Percentiles rank a stretch among this genome's conserved stretches.
Conservation (phyloP, 2,888 invertebrate species). For the Drosophila cracens region DNA sequence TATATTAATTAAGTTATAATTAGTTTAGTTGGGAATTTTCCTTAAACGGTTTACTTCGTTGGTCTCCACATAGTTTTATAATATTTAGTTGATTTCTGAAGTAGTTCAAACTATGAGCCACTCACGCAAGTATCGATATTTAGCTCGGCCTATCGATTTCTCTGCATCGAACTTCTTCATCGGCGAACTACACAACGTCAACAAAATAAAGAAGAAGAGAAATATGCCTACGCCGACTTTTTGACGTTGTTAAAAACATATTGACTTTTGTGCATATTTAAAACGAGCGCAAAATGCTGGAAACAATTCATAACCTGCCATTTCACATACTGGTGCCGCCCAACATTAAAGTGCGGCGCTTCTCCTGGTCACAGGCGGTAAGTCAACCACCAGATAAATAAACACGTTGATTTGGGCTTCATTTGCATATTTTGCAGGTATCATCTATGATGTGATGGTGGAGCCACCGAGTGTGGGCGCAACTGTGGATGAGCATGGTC, state of each 20-base stretch:
- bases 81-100: not conserved
- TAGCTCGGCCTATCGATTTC: not conserved
- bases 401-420: not conserved
- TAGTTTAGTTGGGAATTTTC: not conserved
- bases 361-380: slow-evolving; percentile 98
- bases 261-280: not conserved
- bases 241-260: not conserved
- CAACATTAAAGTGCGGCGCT: slow-evolving; percentile 95
- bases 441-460: slow-evolving; percentile 99
- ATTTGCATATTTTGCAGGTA: slow-evolving; percentile 87
- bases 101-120: not conserved
- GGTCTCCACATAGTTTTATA: not conserved
- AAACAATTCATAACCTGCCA: slow-evolving; percentile 91
- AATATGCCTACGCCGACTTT: slow-evolving; percentile 63
- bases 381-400: slow-evolving; percentile 67
- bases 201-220: slow-evolving; percentile 21
- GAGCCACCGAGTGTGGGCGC: slow-evolving; percentile 99
- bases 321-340: slow-evolving; percentile 91
- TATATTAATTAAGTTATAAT: not conserved
- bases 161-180: slow-evolving; percentile 18
- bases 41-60: rapidly evolving
- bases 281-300: slow-evolving; percentile 87
- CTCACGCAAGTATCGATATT: not conserved
- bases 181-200: slow-evolving; percentile 45
- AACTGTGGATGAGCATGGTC: slow-evolving; percentile 98